Percentiles rank a stretch among this genome's conserved stretches.
phyloP scores from a whole-genome alignment of 2,113 vertebrate genomes.

The Callospermophilus lateralis region DNA sequence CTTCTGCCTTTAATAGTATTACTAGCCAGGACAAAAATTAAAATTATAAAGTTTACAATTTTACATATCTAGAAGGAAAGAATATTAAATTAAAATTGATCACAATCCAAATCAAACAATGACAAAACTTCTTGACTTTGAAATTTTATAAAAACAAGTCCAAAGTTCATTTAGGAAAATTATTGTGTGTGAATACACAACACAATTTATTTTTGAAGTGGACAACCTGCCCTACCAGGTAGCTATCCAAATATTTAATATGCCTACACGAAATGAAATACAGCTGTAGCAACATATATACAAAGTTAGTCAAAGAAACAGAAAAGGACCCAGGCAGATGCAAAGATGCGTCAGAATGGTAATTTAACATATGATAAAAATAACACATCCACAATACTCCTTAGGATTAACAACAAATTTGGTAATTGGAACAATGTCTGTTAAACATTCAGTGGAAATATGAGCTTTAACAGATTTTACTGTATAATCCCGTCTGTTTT shows the following conservation, averaged over 20 bases:
- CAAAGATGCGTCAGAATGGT: background rate
- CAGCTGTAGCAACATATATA: background rate
- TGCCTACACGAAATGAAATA: slow-evolving; percentile 28
- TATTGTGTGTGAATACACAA: background rate
- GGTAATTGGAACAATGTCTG: background rate
- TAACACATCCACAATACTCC: background rate
- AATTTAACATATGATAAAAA: background rate
- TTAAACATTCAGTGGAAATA: background rate
- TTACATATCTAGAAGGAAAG: background rate
- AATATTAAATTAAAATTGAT: slow-evolving; percentile 21
- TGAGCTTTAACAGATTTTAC: background rate
- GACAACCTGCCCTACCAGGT: background rate
- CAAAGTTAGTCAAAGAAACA: background rate
- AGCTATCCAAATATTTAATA: background rate
- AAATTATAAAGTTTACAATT: background rate
- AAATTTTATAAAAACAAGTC: background rate
- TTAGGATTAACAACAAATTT: slow-evolving; percentile 34
- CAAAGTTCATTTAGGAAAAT: slow-evolving; percentile 17
- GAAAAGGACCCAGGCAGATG: background rate
- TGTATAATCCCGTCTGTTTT: background rate
- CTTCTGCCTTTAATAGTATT: background rate
- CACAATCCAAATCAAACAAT: background rate
- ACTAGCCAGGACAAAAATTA: background rate
- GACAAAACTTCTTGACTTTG: background rate
- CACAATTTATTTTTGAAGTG: background rate